Conservation (phyloP, 2,113 vertebrate species). For the Eudyptes chrysolophus region DNA sequence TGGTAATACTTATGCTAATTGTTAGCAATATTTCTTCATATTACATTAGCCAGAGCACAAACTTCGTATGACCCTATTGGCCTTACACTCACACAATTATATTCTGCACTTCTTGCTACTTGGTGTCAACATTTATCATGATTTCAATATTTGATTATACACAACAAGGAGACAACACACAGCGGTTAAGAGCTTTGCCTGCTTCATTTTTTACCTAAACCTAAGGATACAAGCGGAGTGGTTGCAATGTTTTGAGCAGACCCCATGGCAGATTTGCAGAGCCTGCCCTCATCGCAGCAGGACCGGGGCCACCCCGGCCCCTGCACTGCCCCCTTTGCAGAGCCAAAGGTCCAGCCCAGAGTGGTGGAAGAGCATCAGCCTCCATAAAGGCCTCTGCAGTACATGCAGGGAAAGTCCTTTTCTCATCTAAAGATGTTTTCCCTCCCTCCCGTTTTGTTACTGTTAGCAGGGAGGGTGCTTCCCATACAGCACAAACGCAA, state of each 20-base stretch:
- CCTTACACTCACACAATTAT: not conserved
- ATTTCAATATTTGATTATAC: constrained; percentile 37
- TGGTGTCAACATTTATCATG: constrained; percentile 21
- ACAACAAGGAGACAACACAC: constrained; percentile 35
- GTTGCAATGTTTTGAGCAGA: not conserved
- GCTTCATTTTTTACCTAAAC: not conserved
- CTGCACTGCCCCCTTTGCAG: not conserved
- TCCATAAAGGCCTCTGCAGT: not conserved
- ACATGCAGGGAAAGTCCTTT: not conserved
- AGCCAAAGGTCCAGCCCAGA: not conserved
- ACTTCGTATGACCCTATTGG: not conserved
- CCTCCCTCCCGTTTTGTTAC: not conserved
- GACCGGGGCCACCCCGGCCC: not conserved
- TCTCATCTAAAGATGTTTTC: not conserved
- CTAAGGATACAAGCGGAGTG: not conserved
- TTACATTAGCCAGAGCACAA: not conserved
- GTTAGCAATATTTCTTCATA: not conserved
- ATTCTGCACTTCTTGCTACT: not conserved
- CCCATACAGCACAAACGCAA: not conserved
- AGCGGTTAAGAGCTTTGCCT: not conserved
- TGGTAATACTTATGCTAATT: constrained; percentile 7
- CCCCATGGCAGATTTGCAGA: not conserved
- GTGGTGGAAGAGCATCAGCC: not conserved
- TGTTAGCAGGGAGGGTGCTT: not conserved
- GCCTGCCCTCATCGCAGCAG: rapidly evolving